Evolutionary conservation across 2,888 invertebrate species (phyloP), one percentile per base, ranked within the genome.

Genomic region (Rhyacophila evoluta): DNA sequence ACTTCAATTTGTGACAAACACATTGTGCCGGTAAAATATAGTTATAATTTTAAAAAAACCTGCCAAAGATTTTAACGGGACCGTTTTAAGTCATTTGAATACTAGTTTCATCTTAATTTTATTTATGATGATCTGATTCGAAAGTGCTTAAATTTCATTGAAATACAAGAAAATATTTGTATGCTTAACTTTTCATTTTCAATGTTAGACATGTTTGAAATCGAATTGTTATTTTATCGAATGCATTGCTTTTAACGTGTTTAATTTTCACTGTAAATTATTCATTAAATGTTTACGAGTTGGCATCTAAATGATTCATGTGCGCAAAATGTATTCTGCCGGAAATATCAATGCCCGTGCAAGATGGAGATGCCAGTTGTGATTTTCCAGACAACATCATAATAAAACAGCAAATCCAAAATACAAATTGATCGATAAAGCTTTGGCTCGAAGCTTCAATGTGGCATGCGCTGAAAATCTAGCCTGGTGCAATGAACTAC

Each of bases 261-360:
- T 55, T 2, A 8, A 25, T 55, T 1, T 55, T 25, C 55, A 55
- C 15, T 19, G 5, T 55, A 25, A 55, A 25, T 55, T 55, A 25
- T 25, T 15, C 55, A 10, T 1, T 55, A 55, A 25, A 19, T 19
- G 19, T 55, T 25, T 25, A 55, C 25, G 10, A 15, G 55, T 10
- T 19, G 10, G 25, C 10, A 55, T 55, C 25, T 55, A 25, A 55
- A 25, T 55, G 55, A 25, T 55, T 12, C 55, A 25, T 19, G 19
- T 6, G 55, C 2, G 33, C 15, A 55, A 76, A 67, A 72, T 41
- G 55, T 38, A 15, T 25, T 38, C 68, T 73, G 77, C 77, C 77
- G 77, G 77, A 77, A 68, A 73, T 73, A 77, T 77, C 77, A 77
- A 73, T 38, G 38, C 8, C 39, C 55, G 25, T 68, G 28, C 29